Percentiles rank a stretch among this genome's conserved stretches.
Conservation (phyloP, 2,888 invertebrate genomes). For the Zonitis immaculata region DNA sequence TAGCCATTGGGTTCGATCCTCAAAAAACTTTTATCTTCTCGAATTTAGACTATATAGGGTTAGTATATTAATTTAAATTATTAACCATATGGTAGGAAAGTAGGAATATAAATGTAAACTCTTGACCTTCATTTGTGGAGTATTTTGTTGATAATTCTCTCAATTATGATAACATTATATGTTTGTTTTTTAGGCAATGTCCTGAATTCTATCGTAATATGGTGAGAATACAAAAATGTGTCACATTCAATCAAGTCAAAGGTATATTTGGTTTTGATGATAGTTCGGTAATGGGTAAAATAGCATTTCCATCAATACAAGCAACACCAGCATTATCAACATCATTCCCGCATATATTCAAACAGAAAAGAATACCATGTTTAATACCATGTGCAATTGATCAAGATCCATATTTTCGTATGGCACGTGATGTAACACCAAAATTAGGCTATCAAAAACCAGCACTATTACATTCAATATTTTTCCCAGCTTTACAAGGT, state of each 20-base stretch:
- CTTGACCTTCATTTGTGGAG: no score
- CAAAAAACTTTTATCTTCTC: constrained; percentile 97
- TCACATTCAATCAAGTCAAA: constrained; percentile 96
- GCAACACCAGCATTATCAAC: constrained; percentile 91
- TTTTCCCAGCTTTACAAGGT: constrained; percentile 75
- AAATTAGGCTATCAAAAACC: constrained; percentile 81
- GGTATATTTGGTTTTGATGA: constrained; percentile 98
- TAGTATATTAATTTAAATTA: no score
- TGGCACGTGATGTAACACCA: constrained; percentile 98
- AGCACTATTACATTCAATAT: constrained; percentile 72
- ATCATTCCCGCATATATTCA: constrained; percentile 89
- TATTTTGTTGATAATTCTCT: no score
- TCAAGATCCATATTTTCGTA: constrained; percentile 99
- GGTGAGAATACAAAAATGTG: constrained; percentile 85
- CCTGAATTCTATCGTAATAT: constrained; percentile 93
- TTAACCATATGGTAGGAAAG: no score
- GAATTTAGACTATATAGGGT: constrained; percentile 93
- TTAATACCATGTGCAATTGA: constrained; percentile 98
- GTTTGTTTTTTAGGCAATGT: constrained; percentile 59
- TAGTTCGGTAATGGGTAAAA: constrained; percentile 94
- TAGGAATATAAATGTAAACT: no score
- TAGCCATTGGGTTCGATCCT: constrained; percentile 91
- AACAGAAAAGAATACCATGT: constrained; percentile 69
- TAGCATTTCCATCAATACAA: constrained; percentile 93
- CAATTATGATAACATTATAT: no score